phyloP scores from a whole-genome alignment of 2,888 invertebrate species.

The Yponomeuta sedellus region DNA sequence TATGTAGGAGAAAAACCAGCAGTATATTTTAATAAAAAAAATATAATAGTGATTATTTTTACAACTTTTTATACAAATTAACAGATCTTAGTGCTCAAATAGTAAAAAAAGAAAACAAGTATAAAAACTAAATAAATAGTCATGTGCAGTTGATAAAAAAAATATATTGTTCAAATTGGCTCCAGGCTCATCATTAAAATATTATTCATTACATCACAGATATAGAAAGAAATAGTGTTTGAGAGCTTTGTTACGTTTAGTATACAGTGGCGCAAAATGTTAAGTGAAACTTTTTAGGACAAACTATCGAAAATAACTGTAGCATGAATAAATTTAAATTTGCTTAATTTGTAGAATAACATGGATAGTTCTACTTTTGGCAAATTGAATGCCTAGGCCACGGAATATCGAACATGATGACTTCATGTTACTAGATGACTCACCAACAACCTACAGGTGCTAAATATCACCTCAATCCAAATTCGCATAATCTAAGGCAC shows the following conservation, averaged over 20 bases:
- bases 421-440: not conserved
- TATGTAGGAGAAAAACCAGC: slow-evolving; percentile 32
- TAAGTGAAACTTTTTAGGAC: not conserved
- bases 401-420: not conserved
- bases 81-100: slow-evolving; percentile 74
- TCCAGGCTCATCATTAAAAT: slow-evolving; percentile 36
- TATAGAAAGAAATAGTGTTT: slow-evolving; percentile 44
- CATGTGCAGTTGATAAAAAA: slow-evolving; percentile 39
- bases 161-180: slow-evolving; percentile 55
- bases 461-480: slow-evolving; percentile 4
- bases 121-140: slow-evolving; percentile 64
- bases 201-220: slow-evolving; percentile 68
- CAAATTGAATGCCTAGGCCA: too few relatives aligned
- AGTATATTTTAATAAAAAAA: slow-evolving; percentile 40
- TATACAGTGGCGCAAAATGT: not conserved
- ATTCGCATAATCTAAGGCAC: slow-evolving; percentile 8
- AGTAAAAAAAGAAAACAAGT: slow-evolving; percentile 54
- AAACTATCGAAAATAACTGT: too few relatives aligned
- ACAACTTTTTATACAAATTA: slow-evolving; percentile 62
- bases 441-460: slow-evolving; percentile 19
- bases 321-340: too few relatives aligned
- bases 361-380: too few relatives aligned
- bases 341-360: too few relatives aligned
- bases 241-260: slow-evolving; percentile 45
- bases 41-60: slow-evolving; percentile 53